phyloP scores from a whole-genome alignment of 2,113 vertebrate species.

The Microtus richardsoni region DNA sequence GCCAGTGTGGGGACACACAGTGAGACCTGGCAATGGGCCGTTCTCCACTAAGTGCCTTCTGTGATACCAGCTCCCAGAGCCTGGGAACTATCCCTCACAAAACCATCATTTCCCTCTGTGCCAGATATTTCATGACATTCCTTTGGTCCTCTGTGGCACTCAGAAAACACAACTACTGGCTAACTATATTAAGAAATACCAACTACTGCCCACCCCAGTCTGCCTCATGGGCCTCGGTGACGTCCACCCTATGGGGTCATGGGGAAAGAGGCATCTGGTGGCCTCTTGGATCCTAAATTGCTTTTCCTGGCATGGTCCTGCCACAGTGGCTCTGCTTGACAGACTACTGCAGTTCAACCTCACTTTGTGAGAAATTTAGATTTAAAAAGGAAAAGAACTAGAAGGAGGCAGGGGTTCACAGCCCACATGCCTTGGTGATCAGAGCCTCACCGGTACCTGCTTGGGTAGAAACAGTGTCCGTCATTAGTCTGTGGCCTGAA shows the following conservation, averaged over 20 bases:
- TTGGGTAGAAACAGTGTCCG: background rate
- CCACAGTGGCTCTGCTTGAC: conserved; percentile 51
- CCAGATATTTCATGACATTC: conserved; percentile 69
- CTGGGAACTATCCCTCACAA: conserved; percentile 67
- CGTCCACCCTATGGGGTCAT: conserved; percentile 69
- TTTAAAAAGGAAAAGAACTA: background rate
- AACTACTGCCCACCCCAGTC: conserved; percentile 39
- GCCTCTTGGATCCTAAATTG: conserved; percentile 62
- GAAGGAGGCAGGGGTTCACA: background rate
- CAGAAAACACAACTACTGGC: conserved; percentile 60
- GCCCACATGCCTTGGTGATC: background rate
- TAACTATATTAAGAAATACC: conserved; percentile 81
- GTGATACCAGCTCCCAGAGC: background rate
- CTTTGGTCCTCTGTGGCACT: conserved; percentile 73
- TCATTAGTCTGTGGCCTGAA: fast-evolving
- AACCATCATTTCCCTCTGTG: conserved; percentile 12
- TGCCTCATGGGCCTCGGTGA: conserved; percentile 59
- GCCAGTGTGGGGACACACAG: background rate
- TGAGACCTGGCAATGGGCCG: fast-evolving
- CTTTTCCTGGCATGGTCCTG: conserved; percentile 74
- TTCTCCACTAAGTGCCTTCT: background rate
- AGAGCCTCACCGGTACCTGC: background rate
- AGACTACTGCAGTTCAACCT: background rate
- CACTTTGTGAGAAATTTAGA: conserved; percentile 47
- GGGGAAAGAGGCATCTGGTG: conserved; percentile 75